A percentile compares a stretch with the other conserved stretches of the same genome.
Conservation (phyloP, 2,113 vertebrate genomes). For the Bubo blakistoni region DNA sequence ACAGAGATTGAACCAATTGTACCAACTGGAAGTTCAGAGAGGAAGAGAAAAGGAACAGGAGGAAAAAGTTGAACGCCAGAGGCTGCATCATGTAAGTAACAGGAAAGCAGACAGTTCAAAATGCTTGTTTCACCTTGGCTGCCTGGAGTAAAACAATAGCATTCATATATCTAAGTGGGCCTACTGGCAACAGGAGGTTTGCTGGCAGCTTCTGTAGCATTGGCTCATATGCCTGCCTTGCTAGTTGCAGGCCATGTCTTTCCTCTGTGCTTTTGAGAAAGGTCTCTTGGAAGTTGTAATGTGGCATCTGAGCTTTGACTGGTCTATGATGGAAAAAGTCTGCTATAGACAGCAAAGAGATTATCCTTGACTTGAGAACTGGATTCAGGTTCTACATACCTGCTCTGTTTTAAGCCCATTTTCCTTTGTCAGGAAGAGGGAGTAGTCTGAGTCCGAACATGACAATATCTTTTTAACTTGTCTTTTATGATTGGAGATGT, state of each 20-base stretch:
- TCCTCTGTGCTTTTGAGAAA: neutral
- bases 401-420: neutral
- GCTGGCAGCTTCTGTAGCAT: neutral
- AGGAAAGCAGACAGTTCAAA: neutral
- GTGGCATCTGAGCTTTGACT: neutral
- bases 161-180: too few relatives aligned
- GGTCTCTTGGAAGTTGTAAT: neutral
- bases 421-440: neutral
- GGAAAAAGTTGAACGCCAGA: constrained; percentile 71
- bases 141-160: neutral
- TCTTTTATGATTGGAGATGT: neutral
- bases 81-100: constrained; percentile 74
- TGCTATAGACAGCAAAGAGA: neutral
- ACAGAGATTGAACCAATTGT: constrained; percentile 53
- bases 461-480: neutral
- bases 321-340: neutral
- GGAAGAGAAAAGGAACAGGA: constrained; percentile 67
- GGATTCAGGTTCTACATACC: neutral
- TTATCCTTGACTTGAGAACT: neutral
- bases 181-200: neutral
- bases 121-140: neutral
- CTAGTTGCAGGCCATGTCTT: neutral
- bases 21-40: constrained; percentile 75
- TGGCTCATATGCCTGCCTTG: neutral
- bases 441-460: neutral